A percentile compares a stretch with the other conserved stretches of the same genome.
phyloP scores from a whole-genome alignment of 2,113 vertebrate genomes.

The Vidua chalybeata region DNA sequence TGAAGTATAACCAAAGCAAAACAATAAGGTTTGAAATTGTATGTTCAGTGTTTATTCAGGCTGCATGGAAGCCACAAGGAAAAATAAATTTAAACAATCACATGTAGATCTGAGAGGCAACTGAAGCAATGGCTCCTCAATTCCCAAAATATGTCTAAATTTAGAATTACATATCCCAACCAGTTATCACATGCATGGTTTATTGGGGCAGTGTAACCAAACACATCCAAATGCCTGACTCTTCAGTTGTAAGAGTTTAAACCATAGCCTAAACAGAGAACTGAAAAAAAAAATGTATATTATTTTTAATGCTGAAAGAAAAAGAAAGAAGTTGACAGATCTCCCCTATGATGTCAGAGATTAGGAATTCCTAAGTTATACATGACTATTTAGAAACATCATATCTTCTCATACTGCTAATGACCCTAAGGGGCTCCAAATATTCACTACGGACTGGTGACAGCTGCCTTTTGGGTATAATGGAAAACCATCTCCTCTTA shows the following conservation, averaged over 20 bases:
- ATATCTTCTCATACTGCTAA: not conserved
- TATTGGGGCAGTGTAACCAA: not conserved
- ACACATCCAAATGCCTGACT: not conserved
- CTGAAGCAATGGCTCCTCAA: not conserved
- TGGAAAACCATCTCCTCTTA: not conserved
- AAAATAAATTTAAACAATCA: conserved; percentile 3
- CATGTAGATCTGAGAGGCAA: not conserved
- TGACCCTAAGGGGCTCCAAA: not conserved
- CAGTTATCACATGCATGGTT: not conserved
- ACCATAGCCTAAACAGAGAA: not conserved
- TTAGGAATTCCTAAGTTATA: not conserved
- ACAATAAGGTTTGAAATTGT: conserved; percentile 15
- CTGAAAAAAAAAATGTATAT: not conserved
- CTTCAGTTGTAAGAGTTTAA: not conserved
- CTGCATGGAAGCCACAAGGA: conserved; percentile 11
- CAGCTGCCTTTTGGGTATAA: not conserved
- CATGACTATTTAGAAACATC: not conserved
- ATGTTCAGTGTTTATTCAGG: conserved; percentile 18
- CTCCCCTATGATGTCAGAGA: not conserved
- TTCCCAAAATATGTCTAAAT: conserved; percentile 23
- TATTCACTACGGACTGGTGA: not conserved
- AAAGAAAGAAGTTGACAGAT: not conserved
- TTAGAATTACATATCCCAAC: conserved; percentile 33
- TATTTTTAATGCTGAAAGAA: not conserved
- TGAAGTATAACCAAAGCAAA: conserved; percentile 14